Evolutionary conservation across 2,888 invertebrate genomes (phyloP).

Genomic region (Stenoptilia bipunctidactyla): DNA sequence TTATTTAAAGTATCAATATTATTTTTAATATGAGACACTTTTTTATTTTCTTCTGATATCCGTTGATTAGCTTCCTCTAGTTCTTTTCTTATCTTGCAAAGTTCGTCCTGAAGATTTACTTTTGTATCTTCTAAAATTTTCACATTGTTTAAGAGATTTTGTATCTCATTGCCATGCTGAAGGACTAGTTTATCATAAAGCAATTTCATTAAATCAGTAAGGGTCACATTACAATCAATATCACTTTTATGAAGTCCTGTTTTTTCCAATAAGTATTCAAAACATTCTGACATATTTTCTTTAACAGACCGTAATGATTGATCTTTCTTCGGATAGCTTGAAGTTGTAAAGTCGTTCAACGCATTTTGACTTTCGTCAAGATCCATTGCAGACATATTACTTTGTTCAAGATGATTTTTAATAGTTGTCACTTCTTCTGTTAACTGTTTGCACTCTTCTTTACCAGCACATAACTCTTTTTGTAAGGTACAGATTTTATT

Average conservation of each 20-base stretch:
- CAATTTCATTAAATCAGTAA: slow-evolving; percentile 49
- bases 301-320: too few species aligned
- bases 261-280: slow-evolving; percentile 39
- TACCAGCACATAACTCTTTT: slow-evolving; percentile 48
- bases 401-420: slow-evolving; percentile 49
- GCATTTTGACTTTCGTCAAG: slow-evolving; percentile 45
- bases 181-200: slow-evolving; percentile 35
- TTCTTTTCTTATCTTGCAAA: slow-evolving; percentile 24
- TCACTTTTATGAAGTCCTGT: slow-evolving; percentile 28
- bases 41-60: slow-evolving; percentile 23
- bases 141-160: slow-evolving; percentile 46
- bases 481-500: slow-evolving; percentile 54
- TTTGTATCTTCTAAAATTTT: slow-evolving; percentile 38
- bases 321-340: too few species aligned
- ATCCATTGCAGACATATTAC: slow-evolving; percentile 39
- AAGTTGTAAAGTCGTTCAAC: slow-evolving; percentile 23
- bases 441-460: slow-evolving; percentile 52
- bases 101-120: slow-evolving; percentile 25
- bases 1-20: slow-evolving; percentile 24
- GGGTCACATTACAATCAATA: slow-evolving; percentile 28
- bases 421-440: slow-evolving; percentile 53
- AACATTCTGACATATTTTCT: slow-evolving; percentile 47
- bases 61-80: slow-evolving; percentile 23
- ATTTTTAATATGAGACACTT: slow-evolving; percentile 25
- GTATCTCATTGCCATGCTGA: slow-evolving; percentile 42